A percentile compares a stretch with the other conserved stretches of the same genome.
Conservation (phyloP, 2,797 vertebrate genomes). For the Lagocephalus sceleratus region DNA sequence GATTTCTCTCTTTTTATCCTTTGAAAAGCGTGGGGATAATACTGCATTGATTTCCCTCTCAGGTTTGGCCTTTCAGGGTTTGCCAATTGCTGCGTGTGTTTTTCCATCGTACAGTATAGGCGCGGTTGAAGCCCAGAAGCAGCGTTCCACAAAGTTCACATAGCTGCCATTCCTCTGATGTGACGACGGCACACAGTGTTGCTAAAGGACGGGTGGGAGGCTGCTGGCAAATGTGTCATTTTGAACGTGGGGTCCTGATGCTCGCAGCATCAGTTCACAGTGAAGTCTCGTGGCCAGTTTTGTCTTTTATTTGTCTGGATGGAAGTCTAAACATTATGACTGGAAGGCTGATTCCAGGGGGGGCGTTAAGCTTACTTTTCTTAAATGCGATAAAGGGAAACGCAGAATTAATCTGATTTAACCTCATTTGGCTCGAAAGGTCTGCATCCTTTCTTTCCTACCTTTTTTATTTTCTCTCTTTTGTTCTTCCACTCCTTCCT, state of each 20-base stretch:
- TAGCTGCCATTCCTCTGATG: slow-evolving; percentile 47
- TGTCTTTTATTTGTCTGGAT: slow-evolving; percentile 28
- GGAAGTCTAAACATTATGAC: slow-evolving; percentile 10
- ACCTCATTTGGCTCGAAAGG: slow-evolving; percentile 62
- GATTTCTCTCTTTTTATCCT: no score
- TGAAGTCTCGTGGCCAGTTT: slow-evolving; percentile 18
- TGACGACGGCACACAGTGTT: slow-evolving; percentile 15
- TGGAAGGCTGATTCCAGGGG: slow-evolving; percentile 32
- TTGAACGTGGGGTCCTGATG: slow-evolving; percentile 6
- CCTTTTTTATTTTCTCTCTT: slow-evolving; percentile 27
- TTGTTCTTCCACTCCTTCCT: slow-evolving; percentile 12
- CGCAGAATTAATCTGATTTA: slow-evolving; percentile 53
- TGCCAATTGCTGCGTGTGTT: slow-evolving; percentile 10
- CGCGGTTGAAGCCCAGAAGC: slow-evolving; percentile 31
- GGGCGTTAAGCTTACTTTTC: slow-evolving; percentile 51
- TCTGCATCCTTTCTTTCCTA: slow-evolving; percentile 36
- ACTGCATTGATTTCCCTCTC: slow-evolving; percentile 10
- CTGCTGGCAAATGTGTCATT: slow-evolving; percentile 8
- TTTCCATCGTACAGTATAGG: slow-evolving; percentile 16
- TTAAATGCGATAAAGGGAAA: slow-evolving; percentile 51
- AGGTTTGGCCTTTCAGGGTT: neutral
- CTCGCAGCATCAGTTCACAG: slow-evolving; percentile 2
- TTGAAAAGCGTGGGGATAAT: no score
- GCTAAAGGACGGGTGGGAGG: slow-evolving; percentile 9
- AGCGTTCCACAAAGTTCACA: slow-evolving; percentile 45